A percentile compares a stretch with the other conserved stretches of the same genome.
These are phyloP conservation scores for Gambusia affinis DNA, from an alignment of 2,113 vertebrate genomes.

Conservation along the genomic window DNA sequence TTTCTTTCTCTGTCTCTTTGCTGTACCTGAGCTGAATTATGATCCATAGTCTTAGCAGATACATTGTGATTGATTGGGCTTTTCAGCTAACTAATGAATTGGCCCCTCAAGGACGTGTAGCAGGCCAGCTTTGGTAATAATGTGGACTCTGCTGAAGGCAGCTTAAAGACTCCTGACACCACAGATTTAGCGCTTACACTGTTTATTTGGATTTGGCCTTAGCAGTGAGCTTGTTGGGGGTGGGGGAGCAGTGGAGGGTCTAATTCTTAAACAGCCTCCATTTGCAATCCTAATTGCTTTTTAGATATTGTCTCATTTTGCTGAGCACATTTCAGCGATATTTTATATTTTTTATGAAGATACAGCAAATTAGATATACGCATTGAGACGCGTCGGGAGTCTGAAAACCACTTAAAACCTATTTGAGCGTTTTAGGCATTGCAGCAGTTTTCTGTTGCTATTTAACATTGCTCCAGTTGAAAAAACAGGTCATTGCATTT, in stretches of 20 bases:
- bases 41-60: conserved; percentile 50
- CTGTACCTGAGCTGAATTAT: conserved; percentile 65
- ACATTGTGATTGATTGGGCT: conserved; percentile 69
- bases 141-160: conserved; percentile 61
- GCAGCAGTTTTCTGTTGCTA: neutral
- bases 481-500: no score
- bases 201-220: conserved; percentile 65
- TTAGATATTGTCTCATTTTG: conserved; percentile 20
- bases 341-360: conserved; percentile 5
- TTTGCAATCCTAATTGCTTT: conserved; percentile 39
- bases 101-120: conserved; percentile 69
- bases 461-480: neutral
- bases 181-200: conserved; percentile 55
- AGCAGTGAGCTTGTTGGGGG: conserved; percentile 19
- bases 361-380: neutral
- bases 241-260: neutral
- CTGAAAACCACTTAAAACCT: neutral
- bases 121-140: conserved; percentile 54
- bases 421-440: neutral
- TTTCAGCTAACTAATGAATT: conserved; percentile 75
- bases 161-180: conserved; percentile 65
- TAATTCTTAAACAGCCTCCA: conserved; percentile 50
- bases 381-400: neutral
- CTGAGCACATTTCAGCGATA: conserved; percentile 2
- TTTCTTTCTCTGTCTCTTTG: neutral